These are phyloP conservation scores for Apodemia hepburni DNA, from an alignment of 2,888 invertebrate species.

Conservation along the genomic window DNA sequence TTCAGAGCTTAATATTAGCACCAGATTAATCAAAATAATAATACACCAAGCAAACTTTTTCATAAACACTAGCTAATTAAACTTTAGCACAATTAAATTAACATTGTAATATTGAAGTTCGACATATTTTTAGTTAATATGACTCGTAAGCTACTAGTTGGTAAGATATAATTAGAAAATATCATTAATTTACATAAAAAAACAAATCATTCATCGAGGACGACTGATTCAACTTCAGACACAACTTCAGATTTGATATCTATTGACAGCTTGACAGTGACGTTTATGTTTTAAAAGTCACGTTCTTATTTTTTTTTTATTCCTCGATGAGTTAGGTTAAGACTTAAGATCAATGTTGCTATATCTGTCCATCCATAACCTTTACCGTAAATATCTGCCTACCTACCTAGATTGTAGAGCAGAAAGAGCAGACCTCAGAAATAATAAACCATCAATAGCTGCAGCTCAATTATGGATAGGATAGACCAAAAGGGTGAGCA, in stretches of 20 bases:
- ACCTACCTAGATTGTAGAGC: too few species aligned
- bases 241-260: too few species aligned
- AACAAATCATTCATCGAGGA: not conserved
- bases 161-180: constrained; percentile 2
- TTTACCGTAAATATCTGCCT: too few species aligned
- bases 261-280: not conserved
- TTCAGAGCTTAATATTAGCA: not conserved
- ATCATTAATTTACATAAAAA: constrained; percentile 3
- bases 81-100: not conserved
- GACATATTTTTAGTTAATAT: not conserved
- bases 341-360: too few species aligned
- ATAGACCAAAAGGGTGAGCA: too few species aligned
- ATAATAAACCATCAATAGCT: too few species aligned
- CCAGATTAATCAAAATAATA: not conserved
- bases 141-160: not conserved
- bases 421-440: too few species aligned
- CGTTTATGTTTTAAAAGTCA: too few species aligned
- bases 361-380: too few species aligned
- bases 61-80: not conserved
- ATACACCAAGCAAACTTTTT: not conserved
- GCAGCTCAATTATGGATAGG: too few species aligned
- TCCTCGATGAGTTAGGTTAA: too few species aligned
- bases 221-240: not conserved
- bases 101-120: not conserved
- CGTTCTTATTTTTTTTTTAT: too few species aligned